Evolutionary conservation across 1,140 invertebrate species (phyloP), one percentile per base, ranked within the genome.

Genomic region (Pararge aegeria): DNA sequence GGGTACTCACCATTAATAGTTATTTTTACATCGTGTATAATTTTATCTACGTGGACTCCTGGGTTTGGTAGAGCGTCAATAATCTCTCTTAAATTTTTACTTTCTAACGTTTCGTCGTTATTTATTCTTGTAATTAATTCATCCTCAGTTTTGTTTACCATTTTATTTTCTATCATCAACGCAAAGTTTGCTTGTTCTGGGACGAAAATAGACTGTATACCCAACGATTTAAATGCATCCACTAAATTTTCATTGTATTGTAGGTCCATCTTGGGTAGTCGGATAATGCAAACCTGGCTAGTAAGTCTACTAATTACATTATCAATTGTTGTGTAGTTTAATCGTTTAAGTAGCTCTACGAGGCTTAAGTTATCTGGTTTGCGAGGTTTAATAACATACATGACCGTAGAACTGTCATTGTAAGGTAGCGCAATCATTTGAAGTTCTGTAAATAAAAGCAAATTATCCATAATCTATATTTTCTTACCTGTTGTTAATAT

Each of bases 381-480:
- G 7, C 73, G 85, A 0, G 96, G 95, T 54, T 95, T 90, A 1
- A 97, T 66, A 0, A 95, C 86, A 55, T 95, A 94, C 93, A 97
- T 94, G 0, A 91, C 91, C 0, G 91, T 91, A 53, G 90, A 78
- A 20, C 89, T 89, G 5, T 93, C 94, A 75, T 94, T 94, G 74
- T 97, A 97, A 0, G 95, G 95, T 1, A 97, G 77, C 4, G 92
- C 93, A 46, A 96, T 70, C 56, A 96, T 93, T 64, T 94, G 92
- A 49, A 92, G 90, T 48, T 89, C 91, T 56, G 93, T 68, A 60
- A 81, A 34, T 9, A 56, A 51, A 58, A 56, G 16, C 2, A n/a
- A 16, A 30, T 29, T n/a, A 48, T 51, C 13, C 5, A 15, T 34
- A 18, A 18, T 42, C 6, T 1, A 42, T 16, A 18, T 5, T 15